Conservation (phyloP, 2,797 vertebrate genomes). For the Sebastes reedi region DNA sequence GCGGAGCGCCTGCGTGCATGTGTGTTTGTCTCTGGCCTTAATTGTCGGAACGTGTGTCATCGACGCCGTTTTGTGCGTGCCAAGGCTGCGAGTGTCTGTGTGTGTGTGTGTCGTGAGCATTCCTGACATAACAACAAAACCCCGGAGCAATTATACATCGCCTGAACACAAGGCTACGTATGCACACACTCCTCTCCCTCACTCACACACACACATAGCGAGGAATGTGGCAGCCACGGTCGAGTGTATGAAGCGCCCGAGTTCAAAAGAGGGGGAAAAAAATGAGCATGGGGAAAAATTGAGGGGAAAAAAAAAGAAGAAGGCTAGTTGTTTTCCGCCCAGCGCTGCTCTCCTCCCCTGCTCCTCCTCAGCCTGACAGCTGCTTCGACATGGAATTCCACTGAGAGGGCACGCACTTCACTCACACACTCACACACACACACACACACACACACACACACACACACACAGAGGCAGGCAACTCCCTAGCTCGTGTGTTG, state of each 20-base stretch:
- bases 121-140: slow-evolving; percentile 74
- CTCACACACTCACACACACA: background rate
- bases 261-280: slow-evolving; percentile 61
- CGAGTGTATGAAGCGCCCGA: slow-evolving; percentile 54
- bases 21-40: slow-evolving; percentile 61
- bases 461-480: slow-evolving; percentile 20
- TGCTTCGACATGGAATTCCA: slow-evolving; percentile 81
- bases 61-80: slow-evolving; percentile 37
- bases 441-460: background rate
- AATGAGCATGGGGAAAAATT: slow-evolving; percentile 54
- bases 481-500: slow-evolving; percentile 51
- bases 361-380: slow-evolving; percentile 81
- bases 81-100: slow-evolving; percentile 38
- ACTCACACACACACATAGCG: slow-evolving; percentile 15
- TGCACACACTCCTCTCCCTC: too few relatives aligned
- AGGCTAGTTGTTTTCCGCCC: slow-evolving; percentile 71
- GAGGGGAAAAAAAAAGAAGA: slow-evolving; percentile 5
- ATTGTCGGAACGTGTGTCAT: slow-evolving; percentile 68
- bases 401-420: slow-evolving; percentile 71
- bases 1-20: slow-evolving; percentile 55
- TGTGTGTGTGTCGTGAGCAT: slow-evolving; percentile 60
- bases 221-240: slow-evolving; percentile 73
- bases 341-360: slow-evolving; percentile 67
- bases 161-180: slow-evolving; percentile 29
- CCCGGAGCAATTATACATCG: slow-evolving; percentile 70